Percentiles rank a stretch among this genome's conserved stretches.
These are phyloP conservation scores for Pollachius pollachius DNA, from an alignment of 2,113 vertebrate genomes.

Conservation along the genomic window DNA sequence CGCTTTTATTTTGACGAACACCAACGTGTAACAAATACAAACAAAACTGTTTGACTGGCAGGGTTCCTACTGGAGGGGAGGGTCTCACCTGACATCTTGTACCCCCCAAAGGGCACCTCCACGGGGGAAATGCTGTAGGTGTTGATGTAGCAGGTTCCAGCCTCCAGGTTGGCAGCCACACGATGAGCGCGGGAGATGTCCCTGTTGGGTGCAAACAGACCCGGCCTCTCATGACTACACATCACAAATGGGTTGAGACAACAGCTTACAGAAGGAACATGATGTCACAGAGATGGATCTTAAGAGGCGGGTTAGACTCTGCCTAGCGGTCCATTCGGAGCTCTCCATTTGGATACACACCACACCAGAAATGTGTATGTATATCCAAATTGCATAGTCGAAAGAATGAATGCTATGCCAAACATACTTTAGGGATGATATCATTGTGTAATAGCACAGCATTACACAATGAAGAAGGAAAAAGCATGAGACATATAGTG, in stretches of 20 bases:
- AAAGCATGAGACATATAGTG: too few relatives aligned
- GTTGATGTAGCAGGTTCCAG: slow-evolving; percentile 93
- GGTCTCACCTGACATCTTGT: slow-evolving; percentile 89
- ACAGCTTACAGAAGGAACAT: not conserved
- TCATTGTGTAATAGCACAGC: too few relatives aligned
- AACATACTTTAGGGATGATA: too few relatives aligned
- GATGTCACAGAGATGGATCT: too few relatives aligned
- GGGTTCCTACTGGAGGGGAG: too few relatives aligned
- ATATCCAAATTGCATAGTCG: too few relatives aligned
- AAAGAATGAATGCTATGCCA: too few relatives aligned
- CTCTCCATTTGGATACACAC: too few relatives aligned
- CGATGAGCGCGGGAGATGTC: slow-evolving; percentile 92
- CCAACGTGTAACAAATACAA: not conserved
- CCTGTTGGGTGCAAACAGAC: slow-evolving; percentile 58
- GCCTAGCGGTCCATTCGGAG: too few relatives aligned
- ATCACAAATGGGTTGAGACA: not conserved
- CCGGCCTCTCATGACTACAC: not conserved
- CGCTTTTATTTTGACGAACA: not conserved
- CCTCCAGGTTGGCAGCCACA: slow-evolving; percentile 84
- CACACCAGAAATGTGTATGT: too few relatives aligned
- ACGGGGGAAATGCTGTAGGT: slow-evolving; percentile 89
- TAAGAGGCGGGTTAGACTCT: too few relatives aligned
- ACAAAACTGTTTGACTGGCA: not conserved
- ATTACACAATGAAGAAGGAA: too few relatives aligned
- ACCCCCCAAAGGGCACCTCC: slow-evolving; percentile 93